Conservation (phyloP, 1,140 invertebrate species). For the Heliconius hermathena region DNA sequence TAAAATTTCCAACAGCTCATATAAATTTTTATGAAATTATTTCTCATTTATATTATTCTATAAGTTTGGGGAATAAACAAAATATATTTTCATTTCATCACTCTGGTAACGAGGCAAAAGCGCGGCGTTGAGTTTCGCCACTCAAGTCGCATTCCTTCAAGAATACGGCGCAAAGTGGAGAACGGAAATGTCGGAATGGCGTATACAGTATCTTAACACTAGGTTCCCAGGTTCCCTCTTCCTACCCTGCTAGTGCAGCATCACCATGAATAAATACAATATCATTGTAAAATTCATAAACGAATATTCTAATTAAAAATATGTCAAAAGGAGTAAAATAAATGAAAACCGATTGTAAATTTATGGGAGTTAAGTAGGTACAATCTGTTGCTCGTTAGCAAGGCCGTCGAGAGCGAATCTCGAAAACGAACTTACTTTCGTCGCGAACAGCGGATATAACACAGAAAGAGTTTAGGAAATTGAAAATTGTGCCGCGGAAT, state of each 20-base stretch:
- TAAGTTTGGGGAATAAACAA: too few species aligned
- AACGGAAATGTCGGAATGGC: background rate
- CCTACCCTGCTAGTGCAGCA: background rate
- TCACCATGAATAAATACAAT: too few species aligned
- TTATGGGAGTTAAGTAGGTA: slow-evolving; percentile 15
- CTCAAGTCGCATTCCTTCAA: too few species aligned
- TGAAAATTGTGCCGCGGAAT: slow-evolving; percentile 77
- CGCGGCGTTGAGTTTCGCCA: too few species aligned
- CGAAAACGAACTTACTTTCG: slow-evolving; percentile 47
- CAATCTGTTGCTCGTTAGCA: slow-evolving; percentile 40
- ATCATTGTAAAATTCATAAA: too few species aligned
- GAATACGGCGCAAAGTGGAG: too few species aligned
- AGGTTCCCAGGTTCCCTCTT: too few species aligned
- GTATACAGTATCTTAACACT: too few species aligned
- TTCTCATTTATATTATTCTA: background rate
- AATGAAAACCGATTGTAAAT: slow-evolving; percentile 10
- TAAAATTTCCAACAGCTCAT: background rate
- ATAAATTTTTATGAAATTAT: background rate
- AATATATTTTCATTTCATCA: too few species aligned
- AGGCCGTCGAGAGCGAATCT: slow-evolving; percentile 40
- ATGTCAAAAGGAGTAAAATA: slow-evolving; percentile 10
- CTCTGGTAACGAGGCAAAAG: too few species aligned
- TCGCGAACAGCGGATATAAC: slow-evolving; percentile 57
- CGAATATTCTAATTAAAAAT: background rate
- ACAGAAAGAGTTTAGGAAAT: slow-evolving; percentile 75